These are phyloP conservation scores for Eristalis pertinax DNA, from an alignment of 2,888 invertebrate genomes.

Conservation along the genomic window DNA sequence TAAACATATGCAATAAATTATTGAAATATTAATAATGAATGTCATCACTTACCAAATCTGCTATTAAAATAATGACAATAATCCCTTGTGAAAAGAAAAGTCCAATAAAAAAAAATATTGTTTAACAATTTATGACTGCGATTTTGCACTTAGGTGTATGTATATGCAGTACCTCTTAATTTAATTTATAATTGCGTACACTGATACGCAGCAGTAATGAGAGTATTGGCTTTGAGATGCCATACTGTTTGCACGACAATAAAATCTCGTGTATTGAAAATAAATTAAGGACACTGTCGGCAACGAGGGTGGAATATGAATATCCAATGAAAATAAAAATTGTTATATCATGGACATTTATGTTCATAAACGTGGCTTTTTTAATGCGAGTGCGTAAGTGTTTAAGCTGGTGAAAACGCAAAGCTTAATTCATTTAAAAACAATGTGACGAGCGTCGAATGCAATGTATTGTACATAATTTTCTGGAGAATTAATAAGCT, in stretches of 20 bases:
- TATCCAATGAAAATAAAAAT: background rate
- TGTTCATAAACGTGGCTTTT: background rate
- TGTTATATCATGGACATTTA: background rate
- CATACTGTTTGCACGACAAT: background rate
- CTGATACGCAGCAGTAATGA: conserved; percentile 2
- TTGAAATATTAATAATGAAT: background rate
- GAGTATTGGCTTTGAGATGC: background rate
- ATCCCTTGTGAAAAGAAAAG: background rate
- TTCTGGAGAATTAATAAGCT: background rate
- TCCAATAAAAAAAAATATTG: background rate
- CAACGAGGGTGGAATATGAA: background rate
- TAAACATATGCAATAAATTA: background rate
- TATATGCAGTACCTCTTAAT: background rate
- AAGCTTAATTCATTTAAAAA: background rate
- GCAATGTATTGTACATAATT: background rate
- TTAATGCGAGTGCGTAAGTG: background rate
- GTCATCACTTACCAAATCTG: background rate
- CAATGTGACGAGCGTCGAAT: background rate
- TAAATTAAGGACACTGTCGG: conserved; percentile 8
- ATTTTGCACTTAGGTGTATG: background rate
- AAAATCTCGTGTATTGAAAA: conserved; percentile 8
- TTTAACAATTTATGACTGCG: background rate
- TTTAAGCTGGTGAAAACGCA: background rate
- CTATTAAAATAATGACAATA: background rate
- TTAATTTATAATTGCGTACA: conserved; percentile 7